phyloP scores from a whole-genome alignment of 1,140 invertebrate genomes.

The Bombus fervidus region DNA sequence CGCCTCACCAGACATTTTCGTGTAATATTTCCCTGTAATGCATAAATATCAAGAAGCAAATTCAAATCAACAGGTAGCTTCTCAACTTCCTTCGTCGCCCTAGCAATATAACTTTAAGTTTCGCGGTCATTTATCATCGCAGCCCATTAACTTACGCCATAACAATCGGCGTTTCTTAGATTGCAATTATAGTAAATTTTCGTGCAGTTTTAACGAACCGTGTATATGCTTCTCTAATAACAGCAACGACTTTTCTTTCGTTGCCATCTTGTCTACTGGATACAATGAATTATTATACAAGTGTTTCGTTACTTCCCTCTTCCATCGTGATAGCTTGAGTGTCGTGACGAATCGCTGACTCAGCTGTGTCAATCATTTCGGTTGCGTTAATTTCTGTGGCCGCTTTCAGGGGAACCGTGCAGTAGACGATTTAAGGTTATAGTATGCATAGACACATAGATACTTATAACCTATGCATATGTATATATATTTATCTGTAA shows the following conservation, averaged over 20 bases:
- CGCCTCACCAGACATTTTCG: not conserved
- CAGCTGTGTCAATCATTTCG: conserved; percentile 53
- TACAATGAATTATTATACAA: conserved; percentile 58
- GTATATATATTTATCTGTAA: too few species aligned
- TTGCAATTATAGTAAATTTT: conserved; percentile 55
- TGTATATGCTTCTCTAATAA: conserved; percentile 48
- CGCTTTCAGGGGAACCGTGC: not conserved
- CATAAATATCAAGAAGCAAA: conserved; percentile 52
- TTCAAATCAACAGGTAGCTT: conserved; percentile 62
- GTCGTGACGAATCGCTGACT: conserved; percentile 58
- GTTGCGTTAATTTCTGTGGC: conserved; percentile 17
- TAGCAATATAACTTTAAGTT: conserved; percentile 50
- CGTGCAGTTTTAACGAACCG: conserved; percentile 20
- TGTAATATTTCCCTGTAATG: conserved; percentile 32
- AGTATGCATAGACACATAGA: not conserved
- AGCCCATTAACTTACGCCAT: conserved; percentile 54
- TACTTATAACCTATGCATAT: not conserved
- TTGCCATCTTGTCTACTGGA: conserved; percentile 10
- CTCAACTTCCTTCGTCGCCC: conserved; percentile 19
- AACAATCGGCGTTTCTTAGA: conserved; percentile 58
- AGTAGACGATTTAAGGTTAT: not conserved
- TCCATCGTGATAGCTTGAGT: conserved; percentile 24
- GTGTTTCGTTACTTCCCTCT: conserved; percentile 48
- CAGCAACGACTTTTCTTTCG: conserved; percentile 24
- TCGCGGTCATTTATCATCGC: conserved; percentile 56